Evolutionary conservation across 2,113 vertebrate species (phyloP).

Genomic region (Hippocampus comes): DNA sequence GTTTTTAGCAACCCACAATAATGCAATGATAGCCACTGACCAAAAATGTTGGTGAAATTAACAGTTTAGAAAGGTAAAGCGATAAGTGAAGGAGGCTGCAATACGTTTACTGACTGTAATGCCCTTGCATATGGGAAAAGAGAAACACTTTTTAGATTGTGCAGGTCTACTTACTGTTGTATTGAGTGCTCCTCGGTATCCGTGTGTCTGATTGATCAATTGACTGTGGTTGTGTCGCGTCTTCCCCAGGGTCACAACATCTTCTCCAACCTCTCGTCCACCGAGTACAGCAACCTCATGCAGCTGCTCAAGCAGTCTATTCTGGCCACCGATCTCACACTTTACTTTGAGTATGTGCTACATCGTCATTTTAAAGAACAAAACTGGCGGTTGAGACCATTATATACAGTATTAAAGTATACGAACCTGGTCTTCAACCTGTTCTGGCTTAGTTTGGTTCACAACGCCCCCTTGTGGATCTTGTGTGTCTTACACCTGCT

Average conservation of each 20-base stretch:
- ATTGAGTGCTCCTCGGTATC: background rate
- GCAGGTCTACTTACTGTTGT: no score
- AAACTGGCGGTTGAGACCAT: background rate
- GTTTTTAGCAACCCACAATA: no score
- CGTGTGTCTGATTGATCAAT: background rate
- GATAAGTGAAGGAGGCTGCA: no score
- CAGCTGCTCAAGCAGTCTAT: slow-evolving; percentile 98
- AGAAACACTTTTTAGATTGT: no score
- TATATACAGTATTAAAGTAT: background rate
- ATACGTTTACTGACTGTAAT: no score
- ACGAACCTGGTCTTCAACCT: background rate
- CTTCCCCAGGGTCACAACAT: slow-evolving; percentile 93
- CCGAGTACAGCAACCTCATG: slow-evolving; percentile 97
- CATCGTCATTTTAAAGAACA: slow-evolving; percentile 16
- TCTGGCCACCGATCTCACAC: slow-evolving; percentile 95
- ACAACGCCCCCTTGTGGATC: slow-evolving; percentile 65
- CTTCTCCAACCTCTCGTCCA: slow-evolving; percentile 96
- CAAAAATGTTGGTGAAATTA: no score
- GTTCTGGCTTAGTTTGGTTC: slow-evolving; percentile 35
- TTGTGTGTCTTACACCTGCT: slow-evolving; percentile 17
- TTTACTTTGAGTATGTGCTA: slow-evolving; percentile 95
- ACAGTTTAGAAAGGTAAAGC: no score
- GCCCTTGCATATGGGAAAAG: no score
- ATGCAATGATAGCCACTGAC: no score
- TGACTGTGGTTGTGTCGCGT: background rate